These are phyloP conservation scores for Sebastes diaconus DNA, from an alignment of 2,797 vertebrate species.

Conservation along the genomic window DNA sequence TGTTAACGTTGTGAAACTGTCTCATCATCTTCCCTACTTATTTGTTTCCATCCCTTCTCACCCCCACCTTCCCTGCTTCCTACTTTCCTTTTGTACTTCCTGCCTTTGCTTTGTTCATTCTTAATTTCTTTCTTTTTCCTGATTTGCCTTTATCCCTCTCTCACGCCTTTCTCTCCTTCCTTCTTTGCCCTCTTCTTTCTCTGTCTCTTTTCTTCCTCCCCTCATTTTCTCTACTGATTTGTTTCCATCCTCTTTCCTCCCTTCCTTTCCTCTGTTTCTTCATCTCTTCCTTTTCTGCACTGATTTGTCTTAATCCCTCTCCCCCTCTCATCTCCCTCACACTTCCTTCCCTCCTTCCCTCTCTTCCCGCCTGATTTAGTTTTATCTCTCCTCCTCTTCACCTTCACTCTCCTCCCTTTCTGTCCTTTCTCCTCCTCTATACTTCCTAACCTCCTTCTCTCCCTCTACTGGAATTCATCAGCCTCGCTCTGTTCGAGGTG, in stretches of 20 bases:
- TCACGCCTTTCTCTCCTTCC: too few species aligned
- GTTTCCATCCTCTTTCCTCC: too few species aligned
- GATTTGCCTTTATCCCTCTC: too few species aligned
- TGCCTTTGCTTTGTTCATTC: too few species aligned
- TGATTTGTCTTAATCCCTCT: background rate
- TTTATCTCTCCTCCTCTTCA: background rate
- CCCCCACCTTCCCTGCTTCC: background rate
- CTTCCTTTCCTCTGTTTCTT: too few species aligned
- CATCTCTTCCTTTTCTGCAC: background rate
- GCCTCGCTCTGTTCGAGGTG: background rate
- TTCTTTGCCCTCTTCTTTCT: too few species aligned
- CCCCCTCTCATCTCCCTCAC: background rate
- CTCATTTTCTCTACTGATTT: too few species aligned
- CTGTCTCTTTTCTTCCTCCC: too few species aligned
- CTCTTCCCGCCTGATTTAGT: background rate
- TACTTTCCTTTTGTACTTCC: too few species aligned
- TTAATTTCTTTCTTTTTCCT: background rate
- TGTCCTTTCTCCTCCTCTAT: background rate
- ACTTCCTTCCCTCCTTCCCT: too few species aligned
- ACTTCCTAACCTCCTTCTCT: background rate
- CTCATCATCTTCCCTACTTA: too few species aligned
- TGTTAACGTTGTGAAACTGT: too few species aligned
- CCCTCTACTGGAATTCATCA: slow-evolving; percentile 12
- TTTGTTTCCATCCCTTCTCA: background rate
- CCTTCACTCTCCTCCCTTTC: background rate